These are phyloP conservation scores for Pipistrellus kuhlii DNA, from an alignment of 2,797 vertebrate species.

Conservation along the genomic window DNA sequence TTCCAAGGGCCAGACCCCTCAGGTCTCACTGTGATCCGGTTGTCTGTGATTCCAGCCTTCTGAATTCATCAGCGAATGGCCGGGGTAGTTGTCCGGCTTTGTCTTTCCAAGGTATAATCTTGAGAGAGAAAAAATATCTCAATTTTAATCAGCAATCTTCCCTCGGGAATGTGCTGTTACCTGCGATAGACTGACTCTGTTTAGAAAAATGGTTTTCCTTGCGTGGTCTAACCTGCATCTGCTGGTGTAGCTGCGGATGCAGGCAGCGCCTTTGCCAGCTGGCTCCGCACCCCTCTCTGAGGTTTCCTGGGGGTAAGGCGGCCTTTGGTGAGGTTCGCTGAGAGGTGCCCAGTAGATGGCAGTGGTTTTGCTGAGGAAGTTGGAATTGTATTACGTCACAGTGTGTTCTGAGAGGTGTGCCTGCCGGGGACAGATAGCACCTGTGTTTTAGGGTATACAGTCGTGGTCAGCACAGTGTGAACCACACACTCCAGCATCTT, in stretches of 20 bases:
- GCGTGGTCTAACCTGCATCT: neutral
- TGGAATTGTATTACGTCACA: fast-evolving
- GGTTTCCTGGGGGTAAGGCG: neutral
- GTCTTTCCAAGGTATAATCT: neutral
- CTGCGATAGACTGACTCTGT: neutral
- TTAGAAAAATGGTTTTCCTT: neutral
- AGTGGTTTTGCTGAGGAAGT: neutral
- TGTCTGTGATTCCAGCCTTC: neutral
- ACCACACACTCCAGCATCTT: neutral
- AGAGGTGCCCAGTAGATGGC: neutral
- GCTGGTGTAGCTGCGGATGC: no score
- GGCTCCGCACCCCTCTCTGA: neutral
- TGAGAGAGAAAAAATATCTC: neutral
- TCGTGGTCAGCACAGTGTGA: neutral
- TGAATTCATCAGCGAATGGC: neutral
- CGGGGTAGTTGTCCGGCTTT: neutral
- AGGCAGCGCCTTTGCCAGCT: neutral
- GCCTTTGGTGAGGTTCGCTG: neutral
- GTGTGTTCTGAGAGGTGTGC: neutral
- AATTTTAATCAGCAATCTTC: neutral
- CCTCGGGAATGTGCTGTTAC: neutral
- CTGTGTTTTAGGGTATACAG: neutral
- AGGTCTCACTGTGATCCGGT: neutral
- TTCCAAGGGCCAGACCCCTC: neutral
- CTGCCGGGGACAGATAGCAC: neutral